Percentiles rank a stretch among this genome's conserved stretches.
These are phyloP conservation scores for Arizona elegans DNA, from an alignment of 2,113 vertebrate species.

Conservation along the genomic window DNA sequence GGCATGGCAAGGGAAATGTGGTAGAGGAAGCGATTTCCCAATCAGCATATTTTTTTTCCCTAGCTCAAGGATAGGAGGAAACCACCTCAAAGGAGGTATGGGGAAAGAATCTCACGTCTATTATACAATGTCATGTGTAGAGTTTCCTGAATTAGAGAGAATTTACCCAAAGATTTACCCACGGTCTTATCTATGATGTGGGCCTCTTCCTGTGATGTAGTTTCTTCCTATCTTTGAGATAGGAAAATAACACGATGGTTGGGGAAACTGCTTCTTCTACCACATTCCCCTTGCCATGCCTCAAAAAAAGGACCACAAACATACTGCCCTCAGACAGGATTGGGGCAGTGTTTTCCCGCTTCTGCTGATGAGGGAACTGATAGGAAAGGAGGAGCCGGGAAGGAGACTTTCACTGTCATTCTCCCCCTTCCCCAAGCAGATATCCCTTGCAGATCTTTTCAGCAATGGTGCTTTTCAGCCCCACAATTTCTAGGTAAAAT, in stretches of 20 bases:
- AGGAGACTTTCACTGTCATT: not conserved
- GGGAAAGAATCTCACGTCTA: not conserved
- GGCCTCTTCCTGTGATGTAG: not conserved
- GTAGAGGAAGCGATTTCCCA: not conserved
- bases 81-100: not conserved
- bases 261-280: not conserved
- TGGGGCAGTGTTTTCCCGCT: not conserved
- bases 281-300: not conserved
- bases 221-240: not conserved
- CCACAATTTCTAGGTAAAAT: not conserved
- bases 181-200: not conserved
- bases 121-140: not conserved
- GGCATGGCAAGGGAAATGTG: not conserved
- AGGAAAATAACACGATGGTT: not conserved
- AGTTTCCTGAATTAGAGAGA: not conserved
- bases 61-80: not conserved
- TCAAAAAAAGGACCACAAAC: not conserved
- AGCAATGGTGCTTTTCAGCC: not conserved
- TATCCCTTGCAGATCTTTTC: not conserved
- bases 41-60: not conserved
- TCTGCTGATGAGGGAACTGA: not conserved
- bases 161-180: not conserved
- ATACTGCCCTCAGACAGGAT: not conserved
- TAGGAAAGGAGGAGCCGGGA: not conserved
- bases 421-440: not conserved